phyloP scores from a whole-genome alignment of 2,113 vertebrate genomes.

The Solea senegalensis region DNA sequence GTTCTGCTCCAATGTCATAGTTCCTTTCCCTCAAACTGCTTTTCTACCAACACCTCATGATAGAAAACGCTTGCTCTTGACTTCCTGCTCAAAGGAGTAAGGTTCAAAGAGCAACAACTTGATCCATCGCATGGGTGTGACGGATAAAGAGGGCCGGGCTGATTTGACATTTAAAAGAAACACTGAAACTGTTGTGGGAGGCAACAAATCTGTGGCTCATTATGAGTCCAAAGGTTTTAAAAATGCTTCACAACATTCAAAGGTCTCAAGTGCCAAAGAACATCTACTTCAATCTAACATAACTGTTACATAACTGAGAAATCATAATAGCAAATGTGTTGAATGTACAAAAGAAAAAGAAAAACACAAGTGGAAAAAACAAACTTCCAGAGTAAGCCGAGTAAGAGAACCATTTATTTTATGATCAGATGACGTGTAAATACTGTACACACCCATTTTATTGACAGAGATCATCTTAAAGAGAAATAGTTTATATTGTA shows the following conservation, averaged over 20 bases:
- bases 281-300: neutral
- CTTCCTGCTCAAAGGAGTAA: slow-evolving; percentile 51
- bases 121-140: slow-evolving; percentile 15
- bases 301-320: neutral
- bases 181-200: neutral
- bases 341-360: neutral
- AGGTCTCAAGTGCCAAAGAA: slow-evolving; percentile 27
- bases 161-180: slow-evolving; percentile 11
- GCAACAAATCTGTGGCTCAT: slow-evolving; percentile 1
- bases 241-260: slow-evolving; percentile 25
- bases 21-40: neutral
- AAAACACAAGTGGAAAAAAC: slow-evolving; percentile 17
- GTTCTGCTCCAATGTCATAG: slow-evolving; percentile 34
- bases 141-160: slow-evolving; percentile 29
- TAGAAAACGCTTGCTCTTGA: neutral
- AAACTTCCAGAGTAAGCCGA: slow-evolving; percentile 37
- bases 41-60: neutral
- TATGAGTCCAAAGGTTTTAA: slow-evolving; percentile 69
- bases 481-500: slow-evolving; percentile 73
- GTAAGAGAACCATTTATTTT: slow-evolving; percentile 80
- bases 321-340: neutral
- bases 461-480: slow-evolving; percentile 68
- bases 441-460: slow-evolving; percentile 78
- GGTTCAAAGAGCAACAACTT: slow-evolving; percentile 72
- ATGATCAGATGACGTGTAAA: slow-evolving; percentile 70